Conservation (phyloP, 2,888 invertebrate species). For the Eledone cirrhosa region DNA sequence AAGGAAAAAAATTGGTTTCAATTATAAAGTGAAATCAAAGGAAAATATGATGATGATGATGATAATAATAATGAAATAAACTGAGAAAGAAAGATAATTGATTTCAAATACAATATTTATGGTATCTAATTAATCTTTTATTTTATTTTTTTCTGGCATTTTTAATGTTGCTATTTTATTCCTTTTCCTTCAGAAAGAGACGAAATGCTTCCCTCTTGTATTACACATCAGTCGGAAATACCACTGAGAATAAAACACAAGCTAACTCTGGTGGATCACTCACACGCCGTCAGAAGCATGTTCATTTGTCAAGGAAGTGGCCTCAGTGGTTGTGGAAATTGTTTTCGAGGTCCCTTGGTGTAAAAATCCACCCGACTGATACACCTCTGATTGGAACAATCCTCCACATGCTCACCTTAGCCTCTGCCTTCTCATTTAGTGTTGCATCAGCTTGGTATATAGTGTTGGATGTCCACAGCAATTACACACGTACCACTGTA, state of each 20-base stretch:
- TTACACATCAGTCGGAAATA: slow-evolving; percentile 6
- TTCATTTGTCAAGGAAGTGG: slow-evolving; percentile 54
- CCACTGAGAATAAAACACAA: background rate
- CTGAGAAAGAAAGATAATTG: no score
- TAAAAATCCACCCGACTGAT: slow-evolving; percentile 50
- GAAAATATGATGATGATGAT: no score
- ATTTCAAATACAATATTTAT: no score
- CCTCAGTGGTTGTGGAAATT: slow-evolving; percentile 64
- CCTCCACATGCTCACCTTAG: slow-evolving; percentile 57
- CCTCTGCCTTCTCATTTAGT: slow-evolving; percentile 53
- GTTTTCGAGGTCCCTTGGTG: slow-evolving; percentile 60
- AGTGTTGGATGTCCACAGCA: slow-evolving; percentile 61
- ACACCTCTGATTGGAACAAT: slow-evolving; percentile 56
- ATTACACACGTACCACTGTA: slow-evolving; percentile 59
- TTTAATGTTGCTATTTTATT: no score
- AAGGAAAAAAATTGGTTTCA: no score
- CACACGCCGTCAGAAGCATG: background rate
- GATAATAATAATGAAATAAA: no score
- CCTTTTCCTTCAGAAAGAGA: background rate
- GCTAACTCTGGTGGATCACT: background rate
- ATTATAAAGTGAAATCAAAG: no score
- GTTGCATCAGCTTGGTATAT: slow-evolving; percentile 58
- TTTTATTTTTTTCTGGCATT: no score
- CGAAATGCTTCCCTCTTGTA: slow-evolving; percentile 16
- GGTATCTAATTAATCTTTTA: no score